Conservation (phyloP, 2,797 vertebrate genomes). For the Rousettus madagascariensis region DNA sequence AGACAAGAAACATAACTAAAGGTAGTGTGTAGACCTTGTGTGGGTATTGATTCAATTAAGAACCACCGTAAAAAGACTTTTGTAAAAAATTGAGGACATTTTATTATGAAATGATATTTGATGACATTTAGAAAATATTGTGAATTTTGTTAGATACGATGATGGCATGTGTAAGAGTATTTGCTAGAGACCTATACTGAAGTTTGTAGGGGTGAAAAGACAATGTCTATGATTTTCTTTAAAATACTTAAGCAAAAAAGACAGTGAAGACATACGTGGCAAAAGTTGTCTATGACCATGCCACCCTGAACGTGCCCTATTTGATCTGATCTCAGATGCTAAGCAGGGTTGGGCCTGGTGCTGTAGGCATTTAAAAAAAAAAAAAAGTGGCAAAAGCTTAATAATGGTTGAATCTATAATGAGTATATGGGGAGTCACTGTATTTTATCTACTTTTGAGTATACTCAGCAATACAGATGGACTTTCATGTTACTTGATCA, state of each 20-base stretch:
- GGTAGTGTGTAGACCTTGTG: not conserved
- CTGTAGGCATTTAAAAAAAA: too few relatives aligned
- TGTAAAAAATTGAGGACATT: conserved; percentile 16
- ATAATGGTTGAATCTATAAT: not conserved
- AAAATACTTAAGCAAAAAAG: conserved; percentile 31
- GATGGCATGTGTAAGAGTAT: not conserved
- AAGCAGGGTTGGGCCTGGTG: too few relatives aligned
- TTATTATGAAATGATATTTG: conserved; percentile 20
- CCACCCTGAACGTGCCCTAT: too few relatives aligned
- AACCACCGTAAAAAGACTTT: not conserved
- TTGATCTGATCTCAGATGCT: too few relatives aligned
- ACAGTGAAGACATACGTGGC: not conserved
- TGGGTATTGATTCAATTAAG: conserved; percentile 55
- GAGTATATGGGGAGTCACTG: not conserved
- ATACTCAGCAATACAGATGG: not conserved
- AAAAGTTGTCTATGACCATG: not conserved
- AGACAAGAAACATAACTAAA: conserved; percentile 4
- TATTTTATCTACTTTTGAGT: conserved; percentile 8
- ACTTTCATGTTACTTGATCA: conserved; percentile 41
- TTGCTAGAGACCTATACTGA: not conserved
- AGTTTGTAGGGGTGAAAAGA: not conserved
- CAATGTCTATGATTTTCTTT: conserved; percentile 24
- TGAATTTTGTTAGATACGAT: conserved; percentile 1
- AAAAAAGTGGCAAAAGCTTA: not conserved
- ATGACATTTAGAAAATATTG: not conserved